phyloP scores from a whole-genome alignment of 2,797 vertebrate genomes.

The Hippocampus kuda region DNA sequence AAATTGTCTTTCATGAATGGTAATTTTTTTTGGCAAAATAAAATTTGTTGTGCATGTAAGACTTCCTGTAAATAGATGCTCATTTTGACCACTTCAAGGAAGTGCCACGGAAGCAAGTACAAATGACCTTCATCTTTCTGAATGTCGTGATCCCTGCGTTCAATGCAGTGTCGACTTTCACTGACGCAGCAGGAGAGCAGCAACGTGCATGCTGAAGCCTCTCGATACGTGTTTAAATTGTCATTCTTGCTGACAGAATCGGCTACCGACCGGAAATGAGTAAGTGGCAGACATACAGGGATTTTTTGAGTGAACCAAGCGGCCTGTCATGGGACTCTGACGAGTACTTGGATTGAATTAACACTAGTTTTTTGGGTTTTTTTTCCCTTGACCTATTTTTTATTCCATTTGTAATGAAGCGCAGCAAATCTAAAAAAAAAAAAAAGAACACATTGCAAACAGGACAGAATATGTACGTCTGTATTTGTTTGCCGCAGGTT shows the following conservation, averaged over 20 bases:
- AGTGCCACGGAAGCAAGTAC: background rate
- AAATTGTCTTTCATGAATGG: too few species aligned
- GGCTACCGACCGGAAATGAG: slow-evolving; percentile 30
- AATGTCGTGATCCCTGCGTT: background rate
- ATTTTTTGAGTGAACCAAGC: slow-evolving; percentile 26
- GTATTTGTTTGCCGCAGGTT: background rate
- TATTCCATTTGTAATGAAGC: slow-evolving; percentile 63
- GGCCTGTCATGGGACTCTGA: slow-evolving; percentile 37
- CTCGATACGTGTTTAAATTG: slow-evolving; percentile 27
- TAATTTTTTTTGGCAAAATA: too few species aligned
- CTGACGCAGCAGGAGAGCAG: slow-evolving; percentile 13
- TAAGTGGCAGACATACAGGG: slow-evolving; percentile 22
- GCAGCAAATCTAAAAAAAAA: slow-evolving; percentile 43
- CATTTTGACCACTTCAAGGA: background rate
- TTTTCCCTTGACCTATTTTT: slow-evolving; percentile 43
- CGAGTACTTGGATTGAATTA: slow-evolving; percentile 52
- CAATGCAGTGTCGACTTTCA: slow-evolving; percentile 11
- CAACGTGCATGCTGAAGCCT: slow-evolving; percentile 6
- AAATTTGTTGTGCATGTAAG: background rate
- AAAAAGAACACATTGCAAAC: slow-evolving; percentile 42
- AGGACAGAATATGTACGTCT: slow-evolving; percentile 10
- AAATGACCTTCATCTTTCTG: slow-evolving; percentile 4
- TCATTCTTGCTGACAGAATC: slow-evolving; percentile 25
- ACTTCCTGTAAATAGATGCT: background rate
- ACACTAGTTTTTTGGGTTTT: slow-evolving; percentile 37